These are phyloP conservation scores for Mesembrinibis cayennensis DNA, from an alignment of 2,113 vertebrate genomes.

Conservation along the genomic window DNA sequence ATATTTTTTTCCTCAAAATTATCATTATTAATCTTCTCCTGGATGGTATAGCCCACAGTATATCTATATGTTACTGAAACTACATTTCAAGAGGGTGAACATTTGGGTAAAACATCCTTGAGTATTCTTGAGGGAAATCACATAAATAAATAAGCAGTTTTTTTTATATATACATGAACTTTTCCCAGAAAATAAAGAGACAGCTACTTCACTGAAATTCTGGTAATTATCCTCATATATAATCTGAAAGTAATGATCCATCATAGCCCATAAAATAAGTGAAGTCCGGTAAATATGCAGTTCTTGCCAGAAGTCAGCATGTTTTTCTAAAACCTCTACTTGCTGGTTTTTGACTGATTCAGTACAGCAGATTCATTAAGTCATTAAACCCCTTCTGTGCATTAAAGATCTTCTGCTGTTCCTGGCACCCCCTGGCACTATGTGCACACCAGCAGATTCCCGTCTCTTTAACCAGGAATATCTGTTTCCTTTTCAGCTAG, in stretches of 20 bases:
- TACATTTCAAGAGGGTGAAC: background rate
- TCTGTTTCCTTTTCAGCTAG: background rate
- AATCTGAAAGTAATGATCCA: background rate
- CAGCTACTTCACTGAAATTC: background rate
- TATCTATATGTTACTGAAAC: background rate
- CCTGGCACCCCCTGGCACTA: background rate
- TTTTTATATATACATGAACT: background rate
- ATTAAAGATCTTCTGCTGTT: background rate
- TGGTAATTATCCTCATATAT: background rate
- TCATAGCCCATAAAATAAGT: background rate
- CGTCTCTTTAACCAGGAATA: background rate
- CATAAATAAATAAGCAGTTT: background rate
- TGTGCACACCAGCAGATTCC: background rate
- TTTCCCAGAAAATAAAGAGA: background rate
- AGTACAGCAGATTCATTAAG: conserved; percentile 8
- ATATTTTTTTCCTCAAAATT: background rate
- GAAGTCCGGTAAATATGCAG: background rate
- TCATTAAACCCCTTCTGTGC: background rate
- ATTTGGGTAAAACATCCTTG: background rate
- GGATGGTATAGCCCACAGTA: background rate
- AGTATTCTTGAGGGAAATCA: background rate
- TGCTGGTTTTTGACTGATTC: background rate
- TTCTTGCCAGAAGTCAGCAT: background rate
- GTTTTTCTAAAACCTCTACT: background rate
- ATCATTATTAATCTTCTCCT: background rate